Conservation (phyloP, 2,113 vertebrate genomes). For the Paramormyrops kingsleyae region DNA sequence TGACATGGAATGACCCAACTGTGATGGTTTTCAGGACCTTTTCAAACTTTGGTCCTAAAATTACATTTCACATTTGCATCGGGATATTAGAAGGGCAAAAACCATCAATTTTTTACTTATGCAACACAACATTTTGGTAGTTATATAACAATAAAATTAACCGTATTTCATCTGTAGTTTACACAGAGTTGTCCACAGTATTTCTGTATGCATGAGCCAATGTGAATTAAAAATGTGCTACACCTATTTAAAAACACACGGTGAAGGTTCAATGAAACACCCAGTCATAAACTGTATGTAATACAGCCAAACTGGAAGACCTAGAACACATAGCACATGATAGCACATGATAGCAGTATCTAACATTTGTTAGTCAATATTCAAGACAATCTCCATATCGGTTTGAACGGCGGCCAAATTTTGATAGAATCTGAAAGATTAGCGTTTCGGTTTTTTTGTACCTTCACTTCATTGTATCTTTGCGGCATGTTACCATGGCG, state of each 20-base stretch:
- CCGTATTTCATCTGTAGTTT: not conserved
- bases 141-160: not conserved
- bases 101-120: not conserved
- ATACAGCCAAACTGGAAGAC: not conserved
- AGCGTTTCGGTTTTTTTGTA: conserved; percentile 2
- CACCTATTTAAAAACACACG: not conserved
- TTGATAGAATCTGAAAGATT: not conserved
- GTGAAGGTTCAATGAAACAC: not conserved
- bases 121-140: not conserved
- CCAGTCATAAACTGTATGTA: not conserved
- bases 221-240: not conserved
- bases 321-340: not conserved
- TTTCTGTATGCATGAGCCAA: not conserved
- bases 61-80: not conserved
- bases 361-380: not conserved
- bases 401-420: not conserved
- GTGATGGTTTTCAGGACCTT: not conserved
- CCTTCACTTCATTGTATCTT: not conserved
- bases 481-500: conserved; percentile 14
- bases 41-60: not conserved
- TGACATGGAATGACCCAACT: not conserved
- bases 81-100: not conserved
- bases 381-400: not conserved
- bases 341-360: not conserved
- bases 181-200: not conserved